phyloP scores from a whole-genome alignment of 2,113 vertebrate species.

The Solenodon paradoxus region DNA sequence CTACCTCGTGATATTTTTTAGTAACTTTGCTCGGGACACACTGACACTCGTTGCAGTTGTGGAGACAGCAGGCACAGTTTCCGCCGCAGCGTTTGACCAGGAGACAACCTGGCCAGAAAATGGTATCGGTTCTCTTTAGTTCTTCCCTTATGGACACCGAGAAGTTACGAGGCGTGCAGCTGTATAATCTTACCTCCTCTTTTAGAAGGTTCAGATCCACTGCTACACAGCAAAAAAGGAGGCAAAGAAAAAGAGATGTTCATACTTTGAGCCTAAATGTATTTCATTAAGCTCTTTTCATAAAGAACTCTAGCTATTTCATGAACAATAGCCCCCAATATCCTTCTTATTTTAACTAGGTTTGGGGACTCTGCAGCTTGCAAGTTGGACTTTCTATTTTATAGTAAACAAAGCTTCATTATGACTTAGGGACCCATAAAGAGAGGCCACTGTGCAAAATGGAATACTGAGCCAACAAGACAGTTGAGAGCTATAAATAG shows the following conservation, averaged over 20 bases:
- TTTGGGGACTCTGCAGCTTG: neutral
- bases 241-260: neutral
- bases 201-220: constrained; percentile 93
- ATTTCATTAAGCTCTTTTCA: neutral
- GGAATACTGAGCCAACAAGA: constrained; percentile 22
- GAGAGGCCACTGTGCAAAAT: constrained; percentile 33
- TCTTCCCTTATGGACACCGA: constrained; percentile 95
- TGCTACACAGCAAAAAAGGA: constrained; percentile 79
- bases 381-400: neutral
- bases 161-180: constrained; percentile 97
- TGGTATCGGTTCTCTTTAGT: constrained; percentile 93
- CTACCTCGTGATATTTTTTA: constrained; percentile 96
- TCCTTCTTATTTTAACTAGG: constrained; percentile 10
- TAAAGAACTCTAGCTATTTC: neutral
- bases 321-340: neutral
- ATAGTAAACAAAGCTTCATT: constrained; percentile 63
- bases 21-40: constrained; percentile 91
- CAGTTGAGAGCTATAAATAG: constrained; percentile 58
- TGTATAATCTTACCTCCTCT: constrained; percentile 94
- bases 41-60: constrained; percentile 93
- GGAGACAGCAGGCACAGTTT: constrained; percentile 96
- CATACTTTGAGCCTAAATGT: neutral
- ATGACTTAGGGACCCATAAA: constrained; percentile 50
- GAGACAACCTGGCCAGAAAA: constrained; percentile 98
- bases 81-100: constrained; percentile 97